Conservation (phyloP, 1,140 invertebrate species). For the Scaptomyza hsui region DNA sequence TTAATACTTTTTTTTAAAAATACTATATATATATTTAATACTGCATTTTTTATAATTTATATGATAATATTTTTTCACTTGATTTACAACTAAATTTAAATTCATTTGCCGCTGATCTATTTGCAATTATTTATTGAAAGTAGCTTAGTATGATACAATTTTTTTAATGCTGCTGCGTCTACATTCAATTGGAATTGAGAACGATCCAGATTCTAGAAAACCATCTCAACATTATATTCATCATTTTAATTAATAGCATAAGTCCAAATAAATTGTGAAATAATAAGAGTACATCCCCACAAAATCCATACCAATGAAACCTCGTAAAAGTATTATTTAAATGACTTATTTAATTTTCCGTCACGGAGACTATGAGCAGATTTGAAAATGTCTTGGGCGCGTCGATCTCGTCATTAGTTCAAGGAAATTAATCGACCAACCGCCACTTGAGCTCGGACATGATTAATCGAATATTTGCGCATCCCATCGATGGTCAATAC, state of each 20-base stretch:
- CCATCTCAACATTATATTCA: slow-evolving; percentile 78
- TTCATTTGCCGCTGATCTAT: slow-evolving; percentile 33
- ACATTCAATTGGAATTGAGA: slow-evolving; percentile 20
- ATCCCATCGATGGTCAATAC: background rate
- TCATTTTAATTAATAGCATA: slow-evolving; percentile 77
- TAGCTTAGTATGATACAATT: background rate
- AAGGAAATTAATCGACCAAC: background rate
- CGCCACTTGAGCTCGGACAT: background rate
- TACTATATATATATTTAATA: slow-evolving; percentile 79
- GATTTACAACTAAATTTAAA: slow-evolving; percentile 64
- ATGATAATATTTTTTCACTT: slow-evolving; percentile 78
- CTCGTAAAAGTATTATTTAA: slow-evolving; percentile 32
- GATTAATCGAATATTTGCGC: background rate
- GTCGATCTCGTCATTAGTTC: background rate
- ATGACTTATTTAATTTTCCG: slow-evolving; percentile 22
- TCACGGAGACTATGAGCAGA: background rate
- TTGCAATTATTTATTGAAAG: slow-evolving; percentile 7
- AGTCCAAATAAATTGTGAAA: slow-evolving; percentile 79
- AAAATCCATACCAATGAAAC: slow-evolving; percentile 29
- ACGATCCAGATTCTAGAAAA: slow-evolving; percentile 33
- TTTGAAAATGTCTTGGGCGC: slow-evolving; percentile 2
- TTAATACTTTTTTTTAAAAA: slow-evolving; percentile 60
- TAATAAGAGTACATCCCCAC: slow-evolving; percentile 61
- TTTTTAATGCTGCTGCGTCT: slow-evolving; percentile 3
- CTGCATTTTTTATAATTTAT: slow-evolving; percentile 82